These are phyloP conservation scores for Acanthosepion esculentum DNA, from an alignment of 2,888 invertebrate genomes.

Conservation along the genomic window DNA sequence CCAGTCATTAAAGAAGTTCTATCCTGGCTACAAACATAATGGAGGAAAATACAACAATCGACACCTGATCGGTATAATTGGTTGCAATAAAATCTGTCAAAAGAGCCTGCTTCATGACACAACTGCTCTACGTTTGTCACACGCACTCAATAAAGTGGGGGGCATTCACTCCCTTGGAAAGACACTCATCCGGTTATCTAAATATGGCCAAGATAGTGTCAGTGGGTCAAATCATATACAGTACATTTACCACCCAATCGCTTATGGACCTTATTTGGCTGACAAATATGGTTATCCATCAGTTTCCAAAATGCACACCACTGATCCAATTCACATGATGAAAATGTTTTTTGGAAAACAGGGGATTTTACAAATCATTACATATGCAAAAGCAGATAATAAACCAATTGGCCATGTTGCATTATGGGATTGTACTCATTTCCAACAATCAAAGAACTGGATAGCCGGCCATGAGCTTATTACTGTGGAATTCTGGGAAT, in stretches of 20 bases:
- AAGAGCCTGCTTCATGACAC: constrained; percentile 68
- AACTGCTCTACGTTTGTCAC: constrained; percentile 70
- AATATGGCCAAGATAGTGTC: constrained; percentile 70
- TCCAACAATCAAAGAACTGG: constrained; percentile 72
- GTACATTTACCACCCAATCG: constrained; percentile 72
- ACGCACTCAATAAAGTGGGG: constrained; percentile 68
- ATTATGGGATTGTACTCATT: constrained; percentile 74
- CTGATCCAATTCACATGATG: constrained; percentile 65
- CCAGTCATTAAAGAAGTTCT: constrained; percentile 62
- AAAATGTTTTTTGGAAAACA: constrained; percentile 70
- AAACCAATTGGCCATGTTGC: constrained; percentile 71
- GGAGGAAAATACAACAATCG: constrained; percentile 68
- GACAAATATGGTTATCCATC: constrained; percentile 72
- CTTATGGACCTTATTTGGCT: constrained; percentile 72
- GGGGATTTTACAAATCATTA: constrained; percentile 71
- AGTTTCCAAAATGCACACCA: constrained; percentile 64
- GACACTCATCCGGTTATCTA: constrained; percentile 66
- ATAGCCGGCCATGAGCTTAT: constrained; percentile 67
- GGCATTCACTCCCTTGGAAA: constrained; percentile 69
- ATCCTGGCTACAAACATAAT: constrained; percentile 71
- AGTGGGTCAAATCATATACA: constrained; percentile 64
- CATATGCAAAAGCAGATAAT: constrained; percentile 68
- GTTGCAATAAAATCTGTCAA: constrained; percentile 55
- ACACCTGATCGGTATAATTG: constrained; percentile 64
- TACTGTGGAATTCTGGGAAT: constrained; percentile 74